Conservation (phyloP, 2,888 invertebrate species). For the Hypsopygia costalis region DNA sequence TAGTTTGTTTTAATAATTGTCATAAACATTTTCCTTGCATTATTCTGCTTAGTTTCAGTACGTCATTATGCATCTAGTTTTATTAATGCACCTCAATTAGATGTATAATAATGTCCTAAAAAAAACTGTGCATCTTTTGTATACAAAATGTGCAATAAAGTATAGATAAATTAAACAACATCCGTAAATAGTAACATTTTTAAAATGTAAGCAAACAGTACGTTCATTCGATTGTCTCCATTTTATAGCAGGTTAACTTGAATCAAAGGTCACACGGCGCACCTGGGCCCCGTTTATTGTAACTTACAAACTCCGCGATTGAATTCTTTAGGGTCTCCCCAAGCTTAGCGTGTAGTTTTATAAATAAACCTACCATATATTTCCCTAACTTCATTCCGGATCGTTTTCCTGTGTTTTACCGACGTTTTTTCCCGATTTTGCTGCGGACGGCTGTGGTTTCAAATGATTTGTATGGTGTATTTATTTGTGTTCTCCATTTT, state of each 20-base stretch:
- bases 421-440: not conserved
- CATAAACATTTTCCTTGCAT: no score
- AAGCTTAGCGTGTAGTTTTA: slow-evolving; percentile 2
- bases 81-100: no score
- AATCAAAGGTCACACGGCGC: slow-evolving; percentile 3
- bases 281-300: slow-evolving; percentile 12
- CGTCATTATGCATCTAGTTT: no score
- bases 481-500: not conserved
- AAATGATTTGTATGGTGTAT: not conserved
- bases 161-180: no score
- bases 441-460: not conserved
- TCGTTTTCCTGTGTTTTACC: not conserved
- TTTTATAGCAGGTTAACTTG: not conserved
- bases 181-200: no score
- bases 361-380: slow-evolving; percentile 9
- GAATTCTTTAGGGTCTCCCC: slow-evolving; percentile 12
- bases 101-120: no score
- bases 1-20: no score
- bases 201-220: no score
- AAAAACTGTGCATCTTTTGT: no score
- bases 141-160: no score
- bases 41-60: no score
- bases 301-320: slow-evolving; percentile 13
- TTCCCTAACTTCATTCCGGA: not conserved
- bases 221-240: not conserved